Conservation (phyloP, 2,888 invertebrate species). For the Spatulosminthurus flaviceps region DNA sequence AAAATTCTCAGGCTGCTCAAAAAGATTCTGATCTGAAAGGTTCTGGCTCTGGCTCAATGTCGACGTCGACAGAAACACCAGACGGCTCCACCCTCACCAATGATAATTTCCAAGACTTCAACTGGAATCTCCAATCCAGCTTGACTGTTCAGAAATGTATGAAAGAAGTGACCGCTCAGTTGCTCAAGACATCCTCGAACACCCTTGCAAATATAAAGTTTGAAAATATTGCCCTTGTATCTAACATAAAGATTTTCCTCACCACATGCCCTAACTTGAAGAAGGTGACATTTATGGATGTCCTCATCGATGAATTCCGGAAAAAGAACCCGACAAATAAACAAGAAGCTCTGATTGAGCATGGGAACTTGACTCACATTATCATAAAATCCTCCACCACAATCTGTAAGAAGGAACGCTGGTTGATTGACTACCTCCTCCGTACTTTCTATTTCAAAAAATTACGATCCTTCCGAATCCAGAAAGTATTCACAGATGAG, state of each 20-base stretch:
- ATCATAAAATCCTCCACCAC: slow-evolving; percentile 14
- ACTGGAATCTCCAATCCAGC: not conserved
- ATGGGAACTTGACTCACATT: not conserved
- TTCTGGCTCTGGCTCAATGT: no score
- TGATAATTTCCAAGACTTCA: not conserved
- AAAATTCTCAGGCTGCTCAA: no score
- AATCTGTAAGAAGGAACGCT: not conserved
- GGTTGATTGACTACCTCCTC: not conserved
- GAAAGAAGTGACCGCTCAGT: not conserved
- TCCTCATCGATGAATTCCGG: slow-evolving; percentile 38
- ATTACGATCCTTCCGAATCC: slow-evolving; percentile 1
- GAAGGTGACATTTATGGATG: slow-evolving; percentile 21
- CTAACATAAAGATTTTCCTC: slow-evolving; percentile 12
- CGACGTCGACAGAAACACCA: not conserved
- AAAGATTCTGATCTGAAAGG: no score
- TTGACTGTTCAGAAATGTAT: not conserved
- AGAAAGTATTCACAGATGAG: slow-evolving; percentile 22
- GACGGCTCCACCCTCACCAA: not conserved
- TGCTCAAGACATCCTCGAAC: not conserved
- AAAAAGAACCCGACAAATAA: not conserved
- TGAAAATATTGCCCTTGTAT: not conserved
- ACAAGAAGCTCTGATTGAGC: not conserved
- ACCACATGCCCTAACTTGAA: slow-evolving; percentile 20
- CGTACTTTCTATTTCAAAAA: not conserved
- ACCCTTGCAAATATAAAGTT: not conserved